Evolutionary conservation across 1,140 invertebrate species (phyloP), one percentile per base, ranked within the genome.

Genomic region (Bacillus rossius): DNA sequence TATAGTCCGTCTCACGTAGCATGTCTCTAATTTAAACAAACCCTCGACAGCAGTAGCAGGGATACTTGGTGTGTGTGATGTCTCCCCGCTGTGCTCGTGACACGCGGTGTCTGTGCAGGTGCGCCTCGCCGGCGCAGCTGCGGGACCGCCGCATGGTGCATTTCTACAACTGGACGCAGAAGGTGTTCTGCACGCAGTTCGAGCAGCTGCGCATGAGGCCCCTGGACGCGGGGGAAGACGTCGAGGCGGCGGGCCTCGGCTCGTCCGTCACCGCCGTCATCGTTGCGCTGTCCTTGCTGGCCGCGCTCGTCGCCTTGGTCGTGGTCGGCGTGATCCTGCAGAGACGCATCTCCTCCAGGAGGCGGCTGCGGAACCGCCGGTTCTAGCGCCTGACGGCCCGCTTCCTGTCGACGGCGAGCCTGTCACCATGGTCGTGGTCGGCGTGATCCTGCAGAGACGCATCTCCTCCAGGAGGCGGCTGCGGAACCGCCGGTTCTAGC

Each of bases 81-180:
- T n/a, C n/a, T n/a, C 37, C 8, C 16, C 14, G 22, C 42, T 22
- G 5, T 8, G 3, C 17, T 17, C 42, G 16, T 7, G 16, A 45
- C 42, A 17, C 22, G 14, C 17, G 22, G 8, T 45, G 16, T 22
- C 7, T 45, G 16, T 65, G 62, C 63, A 78, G 77, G 58, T 79
- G 76, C 48, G 69, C 68, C 1, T 68, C 72, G 0, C 77, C 77
- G 2, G 68, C 69, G 1, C 63, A 63, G 0, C 64, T 73, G 34
- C 62, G 69, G 19, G 74, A 73, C 8, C 61, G 74, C n/a, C 72
- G 77, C 0, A 60, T 79, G 37, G 75, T 78, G 20, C 77, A 78
- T 62, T 79, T 75, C 74, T 77, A 74, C 65, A 73, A 77, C 64
- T 73, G 73, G 68, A 72, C 70, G 1, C 69, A 74, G 45, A 63